phyloP scores from a whole-genome alignment of 2,888 invertebrate genomes.

The Seira musarum region DNA sequence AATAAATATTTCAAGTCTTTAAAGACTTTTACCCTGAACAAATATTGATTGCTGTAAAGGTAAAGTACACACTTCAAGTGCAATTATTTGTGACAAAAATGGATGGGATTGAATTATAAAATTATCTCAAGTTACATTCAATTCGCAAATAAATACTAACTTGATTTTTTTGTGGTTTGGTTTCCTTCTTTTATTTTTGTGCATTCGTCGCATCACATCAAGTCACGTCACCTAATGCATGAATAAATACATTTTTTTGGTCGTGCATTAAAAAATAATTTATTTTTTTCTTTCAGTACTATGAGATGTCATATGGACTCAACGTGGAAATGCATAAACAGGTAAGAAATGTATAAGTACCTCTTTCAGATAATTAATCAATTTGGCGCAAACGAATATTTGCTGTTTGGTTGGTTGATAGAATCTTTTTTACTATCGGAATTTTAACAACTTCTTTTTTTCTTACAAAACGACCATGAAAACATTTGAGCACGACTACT shows the following conservation, averaged over 20 bases:
- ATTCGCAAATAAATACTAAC: too few species aligned
- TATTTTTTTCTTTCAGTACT: conserved; percentile 52
- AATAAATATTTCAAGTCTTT: too few species aligned
- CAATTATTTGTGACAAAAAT: too few species aligned
- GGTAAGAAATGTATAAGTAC: conserved; percentile 58
- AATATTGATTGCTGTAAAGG: too few species aligned
- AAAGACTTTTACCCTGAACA: too few species aligned
- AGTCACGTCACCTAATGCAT: background rate
- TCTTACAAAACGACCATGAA: background rate
- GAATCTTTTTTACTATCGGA: too few species aligned
- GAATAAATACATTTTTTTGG: background rate
- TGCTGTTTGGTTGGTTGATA: background rate
- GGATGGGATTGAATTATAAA: too few species aligned
- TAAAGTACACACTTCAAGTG: too few species aligned
- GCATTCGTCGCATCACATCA: too few species aligned
- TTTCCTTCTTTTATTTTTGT: background rate
- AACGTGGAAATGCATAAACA: conserved; percentile 98
- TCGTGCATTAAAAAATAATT: background rate
- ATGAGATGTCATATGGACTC: conserved; percentile 96
- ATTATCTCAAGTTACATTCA: too few species aligned
- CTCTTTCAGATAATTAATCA: background rate
- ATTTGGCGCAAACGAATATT: background rate
- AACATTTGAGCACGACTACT: background rate
- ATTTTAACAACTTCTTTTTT: background rate
- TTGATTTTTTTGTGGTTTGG: too few species aligned